These are phyloP conservation scores for Aphidoletes aphidimyza DNA, from an alignment of 2,888 invertebrate genomes.

Conservation along the genomic window DNA sequence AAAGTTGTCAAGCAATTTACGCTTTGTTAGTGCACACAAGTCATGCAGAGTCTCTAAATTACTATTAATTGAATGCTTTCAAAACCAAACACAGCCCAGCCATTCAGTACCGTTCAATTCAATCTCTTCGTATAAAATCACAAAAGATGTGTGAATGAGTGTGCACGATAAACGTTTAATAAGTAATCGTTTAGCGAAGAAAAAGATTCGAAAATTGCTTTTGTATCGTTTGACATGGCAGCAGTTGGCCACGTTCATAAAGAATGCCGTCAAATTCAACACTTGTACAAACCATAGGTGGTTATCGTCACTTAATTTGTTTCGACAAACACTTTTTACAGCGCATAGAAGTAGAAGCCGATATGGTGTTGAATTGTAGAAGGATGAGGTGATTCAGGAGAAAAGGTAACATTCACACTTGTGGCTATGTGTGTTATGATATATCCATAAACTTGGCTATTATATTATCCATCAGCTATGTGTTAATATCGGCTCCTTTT, in stretches of 20 bases:
- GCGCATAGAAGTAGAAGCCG: background rate
- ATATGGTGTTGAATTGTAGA: background rate
- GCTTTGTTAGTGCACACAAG: background rate
- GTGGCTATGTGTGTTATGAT: slow-evolving; percentile 4
- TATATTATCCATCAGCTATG: background rate
- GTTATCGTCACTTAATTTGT: slow-evolving; percentile 30
- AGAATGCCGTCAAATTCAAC: background rate
- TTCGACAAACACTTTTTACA: background rate
- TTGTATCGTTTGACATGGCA: slow-evolving; percentile 8
- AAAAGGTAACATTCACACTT: background rate
- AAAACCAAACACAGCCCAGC: slow-evolving; percentile 1
- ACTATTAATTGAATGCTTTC: slow-evolving; percentile 48
- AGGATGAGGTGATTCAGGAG: background rate
- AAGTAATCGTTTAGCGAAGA: slow-evolving; percentile 5
- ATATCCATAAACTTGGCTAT: background rate
- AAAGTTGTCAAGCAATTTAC: slow-evolving; percentile 18
- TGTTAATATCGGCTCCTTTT: background rate
- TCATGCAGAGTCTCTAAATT: slow-evolving; percentile 44
- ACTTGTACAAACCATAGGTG: background rate
- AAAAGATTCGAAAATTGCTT: slow-evolving; percentile 37
- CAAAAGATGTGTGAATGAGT: background rate
- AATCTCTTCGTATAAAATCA: background rate
- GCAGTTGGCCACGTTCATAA: slow-evolving; percentile 12
- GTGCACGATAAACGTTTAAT: slow-evolving; percentile 20
- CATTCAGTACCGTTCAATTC: background rate